Evolutionary conservation across 2,113 vertebrate genomes (phyloP).

Genomic region (Gorsachius goisagi): DNA sequence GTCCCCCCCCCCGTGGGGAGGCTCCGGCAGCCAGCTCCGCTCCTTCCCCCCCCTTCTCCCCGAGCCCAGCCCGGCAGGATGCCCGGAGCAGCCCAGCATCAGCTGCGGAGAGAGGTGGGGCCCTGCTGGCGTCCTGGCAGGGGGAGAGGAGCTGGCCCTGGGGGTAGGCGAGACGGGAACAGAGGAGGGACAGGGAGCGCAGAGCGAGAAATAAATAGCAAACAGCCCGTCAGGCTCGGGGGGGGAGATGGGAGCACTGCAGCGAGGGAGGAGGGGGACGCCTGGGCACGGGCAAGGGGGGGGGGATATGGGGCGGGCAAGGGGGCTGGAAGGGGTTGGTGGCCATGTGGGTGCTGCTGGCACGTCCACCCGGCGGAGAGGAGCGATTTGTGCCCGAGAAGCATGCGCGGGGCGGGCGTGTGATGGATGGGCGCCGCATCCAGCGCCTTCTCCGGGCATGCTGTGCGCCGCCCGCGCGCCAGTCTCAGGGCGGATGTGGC

Average conservation of each 20-base stretch:
- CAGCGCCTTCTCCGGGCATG: neutral
- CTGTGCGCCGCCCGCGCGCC: neutral
- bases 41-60: neutral
- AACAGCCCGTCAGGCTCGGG: neutral
- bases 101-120: constrained; percentile 27
- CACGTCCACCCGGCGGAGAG: accelerated
- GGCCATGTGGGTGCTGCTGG: accelerated
- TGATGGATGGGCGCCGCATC: neutral
- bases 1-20: neutral
- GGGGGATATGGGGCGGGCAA: accelerated
- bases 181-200: neutral
- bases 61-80: neutral
- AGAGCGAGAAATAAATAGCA: neutral
- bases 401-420: accelerated
- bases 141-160: neutral
- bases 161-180: neutral
- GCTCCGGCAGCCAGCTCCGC: neutral
- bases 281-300: neutral
- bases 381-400: neutral
- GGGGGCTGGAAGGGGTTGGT: neutral
- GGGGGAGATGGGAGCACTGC: neutral
- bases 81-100: constrained; percentile 18
- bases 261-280: neutral
- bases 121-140: constrained; percentile 3
- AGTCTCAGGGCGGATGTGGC: neutral